These are phyloP conservation scores for Diorhabda carinulata DNA, from an alignment of 1,140 invertebrate species.

Conservation along the genomic window DNA sequence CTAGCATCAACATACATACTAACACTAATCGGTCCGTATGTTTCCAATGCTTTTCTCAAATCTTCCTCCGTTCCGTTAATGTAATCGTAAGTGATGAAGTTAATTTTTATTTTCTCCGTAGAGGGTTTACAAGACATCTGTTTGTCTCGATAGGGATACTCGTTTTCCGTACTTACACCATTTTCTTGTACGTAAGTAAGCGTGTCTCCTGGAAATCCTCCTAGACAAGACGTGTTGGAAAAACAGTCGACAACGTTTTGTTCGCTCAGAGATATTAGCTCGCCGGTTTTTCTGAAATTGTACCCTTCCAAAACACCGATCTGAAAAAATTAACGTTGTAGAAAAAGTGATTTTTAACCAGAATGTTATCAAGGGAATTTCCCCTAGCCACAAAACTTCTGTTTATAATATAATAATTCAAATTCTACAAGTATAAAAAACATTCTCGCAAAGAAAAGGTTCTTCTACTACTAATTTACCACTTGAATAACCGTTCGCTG, in stretches of 20 bases:
- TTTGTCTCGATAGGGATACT: constrained; percentile 79
- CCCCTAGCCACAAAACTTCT: neutral
- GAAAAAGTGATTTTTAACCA: neutral
- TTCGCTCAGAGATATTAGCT: constrained; percentile 86
- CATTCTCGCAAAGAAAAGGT: neutral
- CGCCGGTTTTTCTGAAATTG: constrained; percentile 77
- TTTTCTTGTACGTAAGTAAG: constrained; percentile 89
- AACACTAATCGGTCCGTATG: constrained; percentile 77
- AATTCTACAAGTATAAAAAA: neutral
- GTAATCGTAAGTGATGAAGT: neutral
- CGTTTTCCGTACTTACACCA: constrained; percentile 81
- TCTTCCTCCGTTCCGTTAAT: constrained; percentile 63
- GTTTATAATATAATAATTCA: neutral
- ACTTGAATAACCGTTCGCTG: too few species aligned
- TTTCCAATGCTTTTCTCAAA: constrained; percentile 74
- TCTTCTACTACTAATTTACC: neutral
- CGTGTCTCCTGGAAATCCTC: constrained; percentile 89
- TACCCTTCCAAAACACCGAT: constrained; percentile 94
- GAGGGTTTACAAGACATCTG: constrained; percentile 57
- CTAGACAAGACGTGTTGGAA: constrained; percentile 92
- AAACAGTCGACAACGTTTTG: constrained; percentile 97
- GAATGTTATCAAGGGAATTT: neutral
- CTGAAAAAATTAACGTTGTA: constrained; percentile 45
- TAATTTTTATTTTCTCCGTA: constrained; percentile 3
- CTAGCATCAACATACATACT: constrained; percentile 90